Conservation (phyloP, 2,113 vertebrate genomes). For the Meleagris gallopavo region DNA sequence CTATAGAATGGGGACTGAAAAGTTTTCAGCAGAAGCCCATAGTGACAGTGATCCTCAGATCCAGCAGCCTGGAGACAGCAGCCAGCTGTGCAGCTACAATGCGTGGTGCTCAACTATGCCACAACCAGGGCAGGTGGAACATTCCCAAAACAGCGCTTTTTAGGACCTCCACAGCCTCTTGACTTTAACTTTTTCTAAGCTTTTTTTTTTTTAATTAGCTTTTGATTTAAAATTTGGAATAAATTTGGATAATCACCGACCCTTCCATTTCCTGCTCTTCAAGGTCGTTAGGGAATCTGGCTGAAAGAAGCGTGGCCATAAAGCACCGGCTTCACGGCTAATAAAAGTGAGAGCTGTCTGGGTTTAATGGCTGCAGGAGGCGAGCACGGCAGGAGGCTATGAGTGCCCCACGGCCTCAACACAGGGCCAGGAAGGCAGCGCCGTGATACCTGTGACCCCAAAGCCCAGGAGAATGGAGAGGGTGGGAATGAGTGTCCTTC, state of each 20-base stretch:
- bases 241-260: background rate
- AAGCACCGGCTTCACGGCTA: constrained; percentile 11
- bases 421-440: too few species aligned
- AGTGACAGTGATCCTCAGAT: accelerated
- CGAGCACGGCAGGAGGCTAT: background rate
- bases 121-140: background rate
- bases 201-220: too few species aligned
- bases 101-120: background rate
- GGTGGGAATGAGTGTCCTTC: too few species aligned
- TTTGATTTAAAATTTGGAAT: background rate
- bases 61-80: background rate
- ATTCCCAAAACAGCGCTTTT: background rate
- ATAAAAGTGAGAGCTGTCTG: background rate
- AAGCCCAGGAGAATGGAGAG: too few species aligned
- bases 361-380: background rate
- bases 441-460: too few species aligned
- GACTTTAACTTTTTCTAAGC: background rate
- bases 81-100: background rate
- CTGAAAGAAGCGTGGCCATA: background rate
- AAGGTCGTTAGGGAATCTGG: background rate
- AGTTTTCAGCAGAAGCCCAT: background rate
- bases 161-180: background rate
- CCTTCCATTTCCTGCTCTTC: background rate
- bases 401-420: background rate
- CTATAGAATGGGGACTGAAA: accelerated